phyloP scores from a whole-genome alignment of 2,113 vertebrate genomes.

The Protomyctophum bolini region DNA sequence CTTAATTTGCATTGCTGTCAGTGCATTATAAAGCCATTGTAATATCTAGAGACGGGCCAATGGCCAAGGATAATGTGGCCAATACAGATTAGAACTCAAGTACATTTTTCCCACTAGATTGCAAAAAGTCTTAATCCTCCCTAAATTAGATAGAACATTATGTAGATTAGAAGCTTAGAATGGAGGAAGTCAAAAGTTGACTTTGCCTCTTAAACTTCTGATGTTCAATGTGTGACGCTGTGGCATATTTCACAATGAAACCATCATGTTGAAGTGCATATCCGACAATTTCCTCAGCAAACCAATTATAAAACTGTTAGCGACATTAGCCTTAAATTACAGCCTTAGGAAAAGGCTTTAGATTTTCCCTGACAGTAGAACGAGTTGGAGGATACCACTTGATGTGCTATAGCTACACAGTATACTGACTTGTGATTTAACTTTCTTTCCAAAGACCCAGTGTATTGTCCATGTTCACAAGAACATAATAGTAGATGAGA shows the following conservation, averaged over 20 bases:
- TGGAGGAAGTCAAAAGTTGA: conserved; percentile 18
- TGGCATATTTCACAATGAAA: conserved; percentile 43
- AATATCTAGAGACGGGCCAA: conserved; percentile 30
- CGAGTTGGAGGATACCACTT: conserved; percentile 21
- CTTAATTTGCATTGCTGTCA: conserved; percentile 4
- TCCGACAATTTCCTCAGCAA: conserved; percentile 40
- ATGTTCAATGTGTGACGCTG: conserved; percentile 37
- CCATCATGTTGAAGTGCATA: conserved; percentile 45
- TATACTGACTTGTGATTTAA: neutral
- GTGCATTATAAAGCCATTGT: neutral
- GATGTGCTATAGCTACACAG: conserved; percentile 4
- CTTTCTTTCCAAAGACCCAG: neutral
- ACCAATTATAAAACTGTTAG: conserved; percentile 54
- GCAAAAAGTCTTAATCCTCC: conserved; percentile 47
- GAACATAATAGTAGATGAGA: neutral
- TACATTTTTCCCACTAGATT: conserved; percentile 18
- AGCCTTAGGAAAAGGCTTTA: conserved; percentile 12
- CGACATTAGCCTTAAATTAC: conserved; percentile 47
- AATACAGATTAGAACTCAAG: neutral
- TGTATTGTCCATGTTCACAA: neutral
- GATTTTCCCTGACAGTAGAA: conserved; percentile 21
- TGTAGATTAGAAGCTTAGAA: conserved; percentile 28
- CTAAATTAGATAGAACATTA: conserved; percentile 15
- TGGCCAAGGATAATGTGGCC: conserved; percentile 11
- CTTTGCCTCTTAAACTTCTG: conserved; percentile 3